Percentiles rank a stretch among this genome's conserved stretches.
Conservation (phyloP, 2,113 vertebrate genomes). For the Periophthalmus modestus region DNA sequence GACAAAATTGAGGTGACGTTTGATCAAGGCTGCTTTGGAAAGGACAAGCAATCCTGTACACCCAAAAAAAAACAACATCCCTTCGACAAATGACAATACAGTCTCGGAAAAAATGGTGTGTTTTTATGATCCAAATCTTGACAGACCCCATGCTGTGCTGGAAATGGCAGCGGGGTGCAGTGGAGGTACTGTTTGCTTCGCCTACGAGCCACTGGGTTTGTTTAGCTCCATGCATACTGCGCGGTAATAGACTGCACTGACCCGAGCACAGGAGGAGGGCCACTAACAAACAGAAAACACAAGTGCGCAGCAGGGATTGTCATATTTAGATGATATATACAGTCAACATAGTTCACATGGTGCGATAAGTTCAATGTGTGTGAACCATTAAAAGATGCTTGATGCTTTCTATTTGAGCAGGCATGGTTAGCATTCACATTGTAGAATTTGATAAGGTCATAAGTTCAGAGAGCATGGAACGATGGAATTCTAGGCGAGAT, state of each 20-base stretch:
- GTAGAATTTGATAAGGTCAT: too few species aligned
- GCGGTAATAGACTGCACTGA: slow-evolving; percentile 61
- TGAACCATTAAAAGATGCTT: slow-evolving; percentile 27
- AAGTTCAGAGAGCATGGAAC: too few species aligned
- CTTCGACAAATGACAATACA: slow-evolving; percentile 22
- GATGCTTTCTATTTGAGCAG: background rate
- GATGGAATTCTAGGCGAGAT: too few species aligned
- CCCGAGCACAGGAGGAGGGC: slow-evolving; percentile 56
- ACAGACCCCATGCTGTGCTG: slow-evolving; percentile 39
- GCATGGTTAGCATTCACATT: too few species aligned
- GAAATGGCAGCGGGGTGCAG: slow-evolving; percentile 54
- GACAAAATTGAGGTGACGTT: slow-evolving; percentile 47
- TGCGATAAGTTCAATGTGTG: slow-evolving; percentile 4
- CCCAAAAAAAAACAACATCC: background rate
- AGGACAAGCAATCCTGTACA: slow-evolving; percentile 47
- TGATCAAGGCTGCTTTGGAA: slow-evolving; percentile 36
- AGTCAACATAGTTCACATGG: slow-evolving; percentile 9
- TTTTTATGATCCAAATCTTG: slow-evolving; percentile 20
- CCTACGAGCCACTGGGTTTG: slow-evolving; percentile 44
- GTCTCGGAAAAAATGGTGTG: slow-evolving; percentile 17
- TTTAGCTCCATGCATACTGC: slow-evolving; percentile 56
- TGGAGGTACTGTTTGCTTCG: slow-evolving; percentile 44
- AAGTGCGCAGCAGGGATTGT: slow-evolving; percentile 32
- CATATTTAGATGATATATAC: slow-evolving; percentile 27
- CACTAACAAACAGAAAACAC: slow-evolving; percentile 55